These are phyloP conservation scores for Bicyclus anynana DNA, from an alignment of 1,140 invertebrate species.

Conservation along the genomic window DNA sequence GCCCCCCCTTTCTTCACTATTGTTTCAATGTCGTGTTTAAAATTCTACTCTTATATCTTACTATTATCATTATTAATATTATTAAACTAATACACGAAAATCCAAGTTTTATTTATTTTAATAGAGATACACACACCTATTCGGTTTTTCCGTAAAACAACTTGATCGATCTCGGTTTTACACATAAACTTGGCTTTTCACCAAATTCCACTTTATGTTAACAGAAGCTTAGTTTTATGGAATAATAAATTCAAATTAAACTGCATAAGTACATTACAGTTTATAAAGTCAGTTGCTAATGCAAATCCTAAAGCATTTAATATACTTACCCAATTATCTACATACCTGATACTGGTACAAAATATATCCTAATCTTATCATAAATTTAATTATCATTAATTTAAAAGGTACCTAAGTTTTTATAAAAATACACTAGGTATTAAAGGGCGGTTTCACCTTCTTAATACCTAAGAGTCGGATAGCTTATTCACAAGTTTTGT, in stretches of 20 bases:
- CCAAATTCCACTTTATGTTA: not conserved
- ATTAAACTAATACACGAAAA: constrained; percentile 11
- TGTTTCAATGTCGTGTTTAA: constrained; percentile 67
- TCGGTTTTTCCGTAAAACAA: not conserved
- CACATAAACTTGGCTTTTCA: not conserved
- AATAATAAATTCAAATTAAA: not conserved
- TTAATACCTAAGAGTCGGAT: too few species aligned
- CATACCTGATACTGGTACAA: too few species aligned
- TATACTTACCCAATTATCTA: too few species aligned
- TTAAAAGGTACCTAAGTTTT: too few species aligned
- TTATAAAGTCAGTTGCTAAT: too few species aligned
- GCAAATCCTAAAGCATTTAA: too few species aligned
- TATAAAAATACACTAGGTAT: too few species aligned
- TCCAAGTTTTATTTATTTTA: constrained; percentile 2
- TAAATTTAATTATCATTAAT: too few species aligned
- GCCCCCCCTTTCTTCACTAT: constrained; percentile 70
- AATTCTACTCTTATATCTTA: constrained; percentile 14
- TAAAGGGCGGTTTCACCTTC: too few species aligned
- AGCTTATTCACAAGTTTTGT: too few species aligned
- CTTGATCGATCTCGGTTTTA: not conserved
- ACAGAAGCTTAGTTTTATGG: not conserved
- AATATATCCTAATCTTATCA: too few species aligned
- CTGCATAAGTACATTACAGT: not conserved
- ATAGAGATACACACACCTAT: not conserved
- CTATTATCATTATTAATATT: constrained; percentile 11